phyloP scores from a whole-genome alignment of 2,888 invertebrate genomes.

The Oscheius sp. region DNA sequence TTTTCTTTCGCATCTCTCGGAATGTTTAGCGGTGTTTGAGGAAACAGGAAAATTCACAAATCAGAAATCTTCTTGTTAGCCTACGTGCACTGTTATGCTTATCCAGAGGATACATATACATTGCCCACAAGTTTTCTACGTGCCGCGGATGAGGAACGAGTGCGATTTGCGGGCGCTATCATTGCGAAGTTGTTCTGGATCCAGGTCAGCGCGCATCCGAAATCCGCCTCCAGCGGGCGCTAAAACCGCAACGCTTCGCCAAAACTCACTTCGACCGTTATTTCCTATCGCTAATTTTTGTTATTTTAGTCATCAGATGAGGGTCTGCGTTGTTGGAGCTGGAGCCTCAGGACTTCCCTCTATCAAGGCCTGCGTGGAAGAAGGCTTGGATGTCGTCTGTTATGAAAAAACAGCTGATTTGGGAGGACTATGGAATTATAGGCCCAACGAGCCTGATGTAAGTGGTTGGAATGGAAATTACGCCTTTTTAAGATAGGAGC shows the following conservation, averaged over 20 bases:
- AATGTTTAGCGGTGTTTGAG: too few relatives aligned
- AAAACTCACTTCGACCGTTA: conserved; percentile 3
- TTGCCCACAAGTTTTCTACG: conserved; percentile 13
- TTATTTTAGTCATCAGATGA: conserved; percentile 35
- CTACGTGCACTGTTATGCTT: too few relatives aligned
- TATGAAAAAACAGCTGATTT: conserved; percentile 66
- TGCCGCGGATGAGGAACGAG: conserved; percentile 1
- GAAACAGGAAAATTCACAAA: too few relatives aligned
- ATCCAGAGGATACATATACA: too few relatives aligned
- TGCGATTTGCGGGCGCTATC: conserved; percentile 35
- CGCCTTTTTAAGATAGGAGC: conserved; percentile 52
- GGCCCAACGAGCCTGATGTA: conserved; percentile 58
- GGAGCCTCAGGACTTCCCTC: conserved; percentile 71
- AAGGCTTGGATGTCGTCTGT: conserved; percentile 68
- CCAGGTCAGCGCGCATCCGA: conserved; percentile 29
- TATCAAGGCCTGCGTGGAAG: conserved; percentile 69
- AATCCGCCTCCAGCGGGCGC: conserved; percentile 12
- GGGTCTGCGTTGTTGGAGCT: conserved; percentile 70
- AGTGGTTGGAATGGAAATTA: not conserved
- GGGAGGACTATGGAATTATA: conserved; percentile 72
- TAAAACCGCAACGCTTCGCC: conserved; percentile 21
- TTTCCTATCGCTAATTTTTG: not conserved
- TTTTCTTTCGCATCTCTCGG: too few relatives aligned
- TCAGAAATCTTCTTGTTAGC: too few relatives aligned
- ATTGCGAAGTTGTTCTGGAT: conserved; percentile 21